Conservation (phyloP, 2,888 invertebrate genomes). For the Penaeus monodon region DNA sequence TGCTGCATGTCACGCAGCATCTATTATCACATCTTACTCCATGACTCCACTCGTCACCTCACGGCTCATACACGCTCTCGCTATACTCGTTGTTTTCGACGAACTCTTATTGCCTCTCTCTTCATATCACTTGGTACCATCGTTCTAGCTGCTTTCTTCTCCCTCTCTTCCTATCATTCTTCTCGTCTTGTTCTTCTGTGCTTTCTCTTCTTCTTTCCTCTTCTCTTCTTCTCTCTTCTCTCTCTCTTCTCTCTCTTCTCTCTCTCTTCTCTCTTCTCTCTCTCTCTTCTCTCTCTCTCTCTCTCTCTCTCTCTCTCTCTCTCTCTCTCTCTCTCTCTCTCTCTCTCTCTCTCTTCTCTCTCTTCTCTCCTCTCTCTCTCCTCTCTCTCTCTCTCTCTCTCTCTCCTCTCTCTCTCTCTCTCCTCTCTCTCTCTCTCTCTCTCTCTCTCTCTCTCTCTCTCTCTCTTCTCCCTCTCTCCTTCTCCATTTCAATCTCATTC, state of each 20-base stretch:
- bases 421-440: not conserved
- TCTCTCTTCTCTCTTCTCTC: not conserved
- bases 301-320: not conserved
- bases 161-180: too few species aligned
- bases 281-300: too few species aligned
- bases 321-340: not conserved
- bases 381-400: not conserved
- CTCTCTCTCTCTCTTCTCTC: not conserved
- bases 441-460: too few species aligned
- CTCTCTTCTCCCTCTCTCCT: not conserved
- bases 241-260: not conserved
- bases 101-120: too few species aligned
- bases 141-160: too few species aligned
- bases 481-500: not conserved
- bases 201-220: not conserved
- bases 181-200: not conserved
- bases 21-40: too few species aligned
- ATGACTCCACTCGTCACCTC: too few species aligned
- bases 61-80: too few species aligned
- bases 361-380: not conserved
- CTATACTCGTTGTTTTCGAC: too few species aligned
- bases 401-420: accelerated
- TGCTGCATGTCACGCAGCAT: too few species aligned
- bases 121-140: too few species aligned
- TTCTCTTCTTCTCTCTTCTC: not conserved